These are phyloP conservation scores for Uropsilus gracilis DNA, from an alignment of 2,113 vertebrate species.

Conservation along the genomic window DNA sequence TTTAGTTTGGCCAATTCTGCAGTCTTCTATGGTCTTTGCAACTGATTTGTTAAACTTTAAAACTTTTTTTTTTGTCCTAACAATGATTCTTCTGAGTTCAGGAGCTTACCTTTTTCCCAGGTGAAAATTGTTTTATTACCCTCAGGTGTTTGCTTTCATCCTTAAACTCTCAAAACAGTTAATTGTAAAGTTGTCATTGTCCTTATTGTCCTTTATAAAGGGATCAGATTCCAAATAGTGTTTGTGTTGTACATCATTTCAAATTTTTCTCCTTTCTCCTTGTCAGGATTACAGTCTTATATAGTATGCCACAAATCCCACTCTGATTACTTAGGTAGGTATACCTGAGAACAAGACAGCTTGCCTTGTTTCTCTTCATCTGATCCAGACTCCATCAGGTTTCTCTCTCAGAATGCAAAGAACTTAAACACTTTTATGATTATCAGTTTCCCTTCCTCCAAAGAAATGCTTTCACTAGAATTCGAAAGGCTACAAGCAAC, in stretches of 20 bases:
- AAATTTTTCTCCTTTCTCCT: slow-evolving; percentile 5
- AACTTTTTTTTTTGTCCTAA: neutral
- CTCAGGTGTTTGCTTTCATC: slow-evolving; percentile 50
- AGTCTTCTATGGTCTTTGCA: neutral
- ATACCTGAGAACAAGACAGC: neutral
- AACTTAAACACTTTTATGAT: neutral
- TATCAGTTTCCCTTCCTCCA: too few relatives aligned
- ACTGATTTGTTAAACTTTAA: neutral
- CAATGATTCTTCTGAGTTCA: neutral
- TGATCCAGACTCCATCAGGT: neutral
- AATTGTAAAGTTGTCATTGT: slow-evolving; percentile 42
- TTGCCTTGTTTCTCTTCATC: slow-evolving; percentile 14
- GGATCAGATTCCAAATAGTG: slow-evolving; percentile 65
- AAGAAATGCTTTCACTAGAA: neutral
- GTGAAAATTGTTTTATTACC: slow-evolving; percentile 35
- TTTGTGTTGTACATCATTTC: slow-evolving; percentile 36
- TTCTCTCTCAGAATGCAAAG: neutral
- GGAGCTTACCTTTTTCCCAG: slow-evolving; percentile 1
- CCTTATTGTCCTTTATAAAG: slow-evolving; percentile 51
- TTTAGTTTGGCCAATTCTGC: neutral
- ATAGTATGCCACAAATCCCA: neutral
- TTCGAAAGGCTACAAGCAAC: neutral
- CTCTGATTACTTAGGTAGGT: neutral
- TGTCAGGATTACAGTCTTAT: slow-evolving; percentile 13
- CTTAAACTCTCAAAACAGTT: slow-evolving; percentile 41